Base-by-base conservation (phyloP, 2,797 vertebrate species). In the Acipenser transmontanus region DNA sequence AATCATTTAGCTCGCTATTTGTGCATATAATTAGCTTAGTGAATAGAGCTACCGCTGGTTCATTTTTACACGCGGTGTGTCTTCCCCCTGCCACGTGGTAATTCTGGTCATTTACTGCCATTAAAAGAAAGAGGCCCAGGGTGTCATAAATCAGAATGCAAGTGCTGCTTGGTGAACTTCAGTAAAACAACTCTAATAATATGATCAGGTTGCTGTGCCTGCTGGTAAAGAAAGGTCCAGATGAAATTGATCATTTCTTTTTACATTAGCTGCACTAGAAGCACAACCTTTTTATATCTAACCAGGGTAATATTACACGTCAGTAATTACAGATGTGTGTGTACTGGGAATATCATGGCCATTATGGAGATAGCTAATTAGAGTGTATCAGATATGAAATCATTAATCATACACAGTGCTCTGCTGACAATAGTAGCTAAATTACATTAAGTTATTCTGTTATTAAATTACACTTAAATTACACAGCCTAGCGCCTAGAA, bases 391-490 rank as follows among this genome's bases (percentile, higher is more conserved):
- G 73, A 80, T 84, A 82, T 82, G 75, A 85, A 83, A 75, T 77
- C 79, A 83, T 88, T 83, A 84, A 85, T 88, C 78, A 82, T 69
- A 69, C n/a, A 59, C 65, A 14, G 72, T 70, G 77, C 73, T 66
- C 50, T 69, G 73, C 77, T 73, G 77, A 81, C 79, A 79, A 65
- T 76, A 59, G 67, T 54, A 51, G 67, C 73, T 75, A 85, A 78
- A 82, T 88, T 81, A 77, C 73, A 85, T 87, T 84, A 82, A 71
- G 68, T 73, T 79, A 73, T 75, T 79, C 71, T 75, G 78, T 78
- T 70, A 76, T 66, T 73, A 82, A 84, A 85, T 86, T 87, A 83
- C 68, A 73, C 70, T 69, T 69, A 75, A 82, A 79, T 85, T 76
- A 80, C 73, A 73, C 77, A 69, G 77, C 78, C 80, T 65, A 67